These are phyloP conservation scores for Margarornis squamiger DNA, from an alignment of 2,797 vertebrate species.

Conservation along the genomic window DNA sequence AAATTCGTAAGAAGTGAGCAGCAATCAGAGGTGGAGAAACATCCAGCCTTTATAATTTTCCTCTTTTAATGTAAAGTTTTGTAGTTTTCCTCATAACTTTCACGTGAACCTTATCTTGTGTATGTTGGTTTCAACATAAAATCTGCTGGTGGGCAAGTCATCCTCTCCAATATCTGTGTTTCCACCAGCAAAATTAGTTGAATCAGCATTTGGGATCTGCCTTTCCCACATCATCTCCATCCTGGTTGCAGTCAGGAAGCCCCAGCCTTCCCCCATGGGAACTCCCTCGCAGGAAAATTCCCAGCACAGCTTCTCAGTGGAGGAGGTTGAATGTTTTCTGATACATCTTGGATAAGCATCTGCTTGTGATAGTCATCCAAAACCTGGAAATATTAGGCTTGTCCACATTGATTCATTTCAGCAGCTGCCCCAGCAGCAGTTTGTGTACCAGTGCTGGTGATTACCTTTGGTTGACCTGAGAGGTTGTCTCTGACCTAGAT, in stretches of 20 bases:
- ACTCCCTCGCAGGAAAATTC: slow-evolving; percentile 10
- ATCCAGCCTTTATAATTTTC: background rate
- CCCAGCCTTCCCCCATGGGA: background rate
- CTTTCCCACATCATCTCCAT: slow-evolving; percentile 36
- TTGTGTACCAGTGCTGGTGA: background rate
- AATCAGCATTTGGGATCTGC: background rate
- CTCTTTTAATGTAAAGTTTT: background rate
- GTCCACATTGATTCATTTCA: background rate
- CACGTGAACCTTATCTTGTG: background rate
- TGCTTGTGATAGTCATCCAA: slow-evolving; percentile 17
- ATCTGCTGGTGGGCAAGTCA: accelerated
- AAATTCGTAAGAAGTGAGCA: background rate
- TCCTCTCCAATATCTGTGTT: background rate
- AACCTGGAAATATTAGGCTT: background rate
- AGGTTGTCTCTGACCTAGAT: background rate
- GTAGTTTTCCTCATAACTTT: background rate
- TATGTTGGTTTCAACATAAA: background rate
- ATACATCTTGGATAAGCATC: slow-evolving; percentile 16
- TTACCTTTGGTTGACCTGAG: background rate
- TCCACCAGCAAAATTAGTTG: background rate
- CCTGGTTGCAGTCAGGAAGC: background rate
- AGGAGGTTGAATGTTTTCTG: background rate
- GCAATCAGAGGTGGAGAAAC: background rate
- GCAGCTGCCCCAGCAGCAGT: background rate
- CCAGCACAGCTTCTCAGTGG: background rate